These are phyloP conservation scores for Apoderus coryli DNA, from an alignment of 2,888 invertebrate genomes.

Conservation along the genomic window DNA sequence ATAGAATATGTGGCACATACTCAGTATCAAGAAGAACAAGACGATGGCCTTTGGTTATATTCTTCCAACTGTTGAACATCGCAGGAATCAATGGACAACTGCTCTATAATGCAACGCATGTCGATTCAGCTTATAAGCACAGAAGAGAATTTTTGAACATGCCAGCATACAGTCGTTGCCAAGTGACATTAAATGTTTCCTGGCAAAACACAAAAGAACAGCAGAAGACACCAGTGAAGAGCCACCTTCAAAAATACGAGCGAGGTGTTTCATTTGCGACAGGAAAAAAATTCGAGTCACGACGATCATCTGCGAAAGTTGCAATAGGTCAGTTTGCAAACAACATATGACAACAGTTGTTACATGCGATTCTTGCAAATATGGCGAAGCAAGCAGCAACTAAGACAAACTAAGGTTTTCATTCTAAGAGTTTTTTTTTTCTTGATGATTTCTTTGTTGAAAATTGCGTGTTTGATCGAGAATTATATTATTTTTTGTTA, in stretches of 20 bases:
- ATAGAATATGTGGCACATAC: slow-evolving; percentile 21
- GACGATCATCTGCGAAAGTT: slow-evolving; percentile 9
- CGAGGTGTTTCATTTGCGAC: slow-evolving; percentile 8
- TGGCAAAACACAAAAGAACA: slow-evolving; percentile 1
- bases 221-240: not conserved
- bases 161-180: slow-evolving; percentile 2
- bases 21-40: slow-evolving; percentile 18
- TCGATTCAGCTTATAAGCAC: slow-evolving; percentile 13
- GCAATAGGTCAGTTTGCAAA: slow-evolving; percentile 10
- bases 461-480: slow-evolving; percentile 2
- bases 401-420: too few species aligned
- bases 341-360: too few species aligned
- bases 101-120: slow-evolving; percentile 11
- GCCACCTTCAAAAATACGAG: slow-evolving; percentile 7
- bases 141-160: slow-evolving; percentile 13
- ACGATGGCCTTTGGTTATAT: slow-evolving; percentile 20
- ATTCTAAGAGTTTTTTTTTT: too few species aligned
- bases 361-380: too few species aligned
- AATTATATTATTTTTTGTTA: slow-evolving; percentile 6
- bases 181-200: slow-evolving; percentile 2
- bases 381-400: too few species aligned
- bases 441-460: too few species aligned
- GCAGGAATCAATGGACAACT: slow-evolving; percentile 7
- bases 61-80: slow-evolving; percentile 17
- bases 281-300: slow-evolving; percentile 8